These are phyloP conservation scores for Stictonetta naevosa DNA, from an alignment of 2,113 vertebrate genomes.

Conservation along the genomic window DNA sequence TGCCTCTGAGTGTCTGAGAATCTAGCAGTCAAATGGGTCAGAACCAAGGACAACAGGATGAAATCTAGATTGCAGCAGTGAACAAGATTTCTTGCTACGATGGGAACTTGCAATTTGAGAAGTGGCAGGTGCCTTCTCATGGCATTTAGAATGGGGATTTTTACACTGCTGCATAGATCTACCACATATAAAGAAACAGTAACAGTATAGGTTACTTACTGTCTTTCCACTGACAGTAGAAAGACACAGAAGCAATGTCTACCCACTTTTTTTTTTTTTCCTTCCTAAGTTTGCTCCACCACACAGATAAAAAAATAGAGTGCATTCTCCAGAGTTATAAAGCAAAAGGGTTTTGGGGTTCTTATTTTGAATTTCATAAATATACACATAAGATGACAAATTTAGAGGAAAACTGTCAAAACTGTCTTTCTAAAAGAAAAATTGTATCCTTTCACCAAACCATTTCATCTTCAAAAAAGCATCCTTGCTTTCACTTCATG, in stretches of 20 bases:
- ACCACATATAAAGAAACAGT: background rate
- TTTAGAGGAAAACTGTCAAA: background rate
- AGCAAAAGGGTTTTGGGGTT: too few species aligned
- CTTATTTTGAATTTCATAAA: background rate
- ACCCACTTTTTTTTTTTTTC: background rate
- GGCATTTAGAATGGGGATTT: background rate
- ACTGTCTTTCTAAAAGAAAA: background rate
- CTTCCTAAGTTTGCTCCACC: background rate
- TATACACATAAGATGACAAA: background rate
- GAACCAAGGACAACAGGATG: background rate
- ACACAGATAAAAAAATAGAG: background rate
- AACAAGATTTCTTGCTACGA: background rate
- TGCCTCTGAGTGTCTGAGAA: background rate
- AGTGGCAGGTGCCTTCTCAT: background rate
- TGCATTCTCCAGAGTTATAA: background rate
- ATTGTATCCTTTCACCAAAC: background rate
- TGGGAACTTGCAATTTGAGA: background rate
- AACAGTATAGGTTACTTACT: background rate
- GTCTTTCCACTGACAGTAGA: background rate
- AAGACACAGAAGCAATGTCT: background rate
- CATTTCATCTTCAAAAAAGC: background rate
- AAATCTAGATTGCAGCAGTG: background rate
- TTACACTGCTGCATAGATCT: background rate
- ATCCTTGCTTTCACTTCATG: background rate
- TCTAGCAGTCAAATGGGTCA: background rate